These are phyloP conservation scores for Polypedilum vanderplanki DNA, from an alignment of 1,140 invertebrate species.

Conservation along the genomic window DNA sequence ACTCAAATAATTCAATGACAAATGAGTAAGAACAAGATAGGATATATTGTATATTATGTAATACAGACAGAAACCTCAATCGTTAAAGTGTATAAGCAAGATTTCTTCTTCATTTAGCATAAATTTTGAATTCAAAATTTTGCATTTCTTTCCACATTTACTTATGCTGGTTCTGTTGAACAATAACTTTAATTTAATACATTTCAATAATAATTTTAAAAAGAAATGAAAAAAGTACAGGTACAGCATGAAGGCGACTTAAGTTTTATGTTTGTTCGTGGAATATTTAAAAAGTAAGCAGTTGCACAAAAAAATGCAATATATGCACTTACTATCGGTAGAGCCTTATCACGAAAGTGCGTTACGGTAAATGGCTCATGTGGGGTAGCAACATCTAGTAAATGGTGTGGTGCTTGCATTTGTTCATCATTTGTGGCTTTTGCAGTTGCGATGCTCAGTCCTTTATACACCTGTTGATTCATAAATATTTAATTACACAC, in stretches of 20 bases:
- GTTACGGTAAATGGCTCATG: constrained; percentile 72
- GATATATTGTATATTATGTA: too few species aligned
- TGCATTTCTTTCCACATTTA: too few species aligned
- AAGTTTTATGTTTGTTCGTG: too few species aligned
- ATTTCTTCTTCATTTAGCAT: too few species aligned
- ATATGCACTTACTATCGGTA: constrained; percentile 64
- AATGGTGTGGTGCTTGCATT: constrained; percentile 70
- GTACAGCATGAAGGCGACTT: too few species aligned
- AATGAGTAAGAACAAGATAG: too few species aligned
- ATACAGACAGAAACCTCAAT: too few species aligned
- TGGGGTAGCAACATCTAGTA: constrained; percentile 82
- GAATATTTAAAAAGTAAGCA: neutral
- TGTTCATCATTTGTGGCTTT: constrained; percentile 85
- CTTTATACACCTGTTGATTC: constrained; percentile 77
- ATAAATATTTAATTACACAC: constrained; percentile 30
- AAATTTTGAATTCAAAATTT: too few species aligned
- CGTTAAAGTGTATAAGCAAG: too few species aligned
- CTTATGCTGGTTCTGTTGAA: too few species aligned
- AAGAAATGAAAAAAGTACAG: neutral
- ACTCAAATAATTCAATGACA: too few species aligned
- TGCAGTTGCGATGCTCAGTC: constrained; percentile 91
- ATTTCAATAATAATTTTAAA: constrained; percentile 21
- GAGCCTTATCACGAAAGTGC: constrained; percentile 72
- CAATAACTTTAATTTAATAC: neutral
- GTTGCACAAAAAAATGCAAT: neutral